Evolutionary conservation across 2,113 vertebrate species (phyloP), one percentile per base, ranked within the genome.

Genomic region (Aldabrachelys gigantea): DNA sequence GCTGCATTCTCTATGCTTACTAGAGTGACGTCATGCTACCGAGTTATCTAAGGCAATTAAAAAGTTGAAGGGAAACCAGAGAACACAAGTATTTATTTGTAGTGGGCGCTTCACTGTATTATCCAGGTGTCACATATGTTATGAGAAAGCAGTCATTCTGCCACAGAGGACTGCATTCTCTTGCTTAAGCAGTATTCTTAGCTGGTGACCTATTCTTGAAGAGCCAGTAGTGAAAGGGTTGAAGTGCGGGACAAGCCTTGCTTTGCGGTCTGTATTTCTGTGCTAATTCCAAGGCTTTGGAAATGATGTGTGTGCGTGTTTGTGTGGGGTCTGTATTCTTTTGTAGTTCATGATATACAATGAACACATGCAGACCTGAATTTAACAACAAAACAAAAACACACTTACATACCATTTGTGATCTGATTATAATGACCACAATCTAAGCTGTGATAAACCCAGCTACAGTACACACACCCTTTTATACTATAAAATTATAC

Each of bases 381-480:
- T 44, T 84, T 76, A 90, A 91, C 94, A 85, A 21, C 57, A 69
- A 65, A 35, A 27, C 31, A 65, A 87, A 87, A 94, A 80, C 41
- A 8, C 27, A 41, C 4, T 82, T n/a, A 6, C 41, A 57, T 29
- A 49, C 54, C 53, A 84, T 38, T 52, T 88, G 41, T 78, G 95
- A 87, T 4, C 2, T n/a, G 91, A 22, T 47, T 85, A 49, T 5
- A 24, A 2, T 24, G 7, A 87, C 5, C 8, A 16, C 41, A 3
- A 16, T 11, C 93, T 90, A 57, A 84, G 65, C 8, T 72, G 56
- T 19, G 88, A 84, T 85, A 80, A 91, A 90, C 52, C 14, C 10
- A 78, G 85, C 87, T 83, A 87, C 24, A 89, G 8, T 49, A 82
- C 53, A 92, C 31, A 31, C 79, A 92, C 2, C 52, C 25, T 27